Evolutionary conservation across 2,113 vertebrate genomes (phyloP).

Genomic region (Phrynosoma blainvillii): DNA sequence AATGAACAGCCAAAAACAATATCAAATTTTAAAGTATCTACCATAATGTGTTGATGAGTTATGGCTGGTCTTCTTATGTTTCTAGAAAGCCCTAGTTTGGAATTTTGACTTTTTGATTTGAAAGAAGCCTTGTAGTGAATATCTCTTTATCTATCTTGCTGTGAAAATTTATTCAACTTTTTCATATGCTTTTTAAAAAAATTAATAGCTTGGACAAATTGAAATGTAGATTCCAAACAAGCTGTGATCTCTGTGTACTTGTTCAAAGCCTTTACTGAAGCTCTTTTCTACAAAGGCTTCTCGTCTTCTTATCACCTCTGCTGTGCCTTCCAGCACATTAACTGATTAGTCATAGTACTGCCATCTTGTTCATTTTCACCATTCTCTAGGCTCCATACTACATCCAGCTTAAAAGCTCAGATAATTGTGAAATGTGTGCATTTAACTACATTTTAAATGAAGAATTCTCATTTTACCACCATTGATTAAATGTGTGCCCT

Average conservation of each 20-base stretch:
- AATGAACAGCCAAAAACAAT: too few relatives aligned
- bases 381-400: neutral
- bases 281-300: neutral
- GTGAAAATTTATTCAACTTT: neutral
- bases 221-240: neutral
- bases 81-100: too few relatives aligned
- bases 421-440: neutral
- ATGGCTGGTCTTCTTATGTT: too few relatives aligned
- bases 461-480: neutral
- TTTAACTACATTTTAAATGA: slow-evolving; percentile 1
- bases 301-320: neutral
- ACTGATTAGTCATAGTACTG: neutral
- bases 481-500: neutral
- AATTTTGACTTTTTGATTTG: too few relatives aligned
- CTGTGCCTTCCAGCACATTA: neutral
- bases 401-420: neutral
- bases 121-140: too few relatives aligned
- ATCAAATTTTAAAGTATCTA: too few relatives aligned
- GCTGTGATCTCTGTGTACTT: neutral
- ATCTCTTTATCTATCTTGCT: too few relatives aligned
- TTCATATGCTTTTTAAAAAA: neutral
- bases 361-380: neutral
- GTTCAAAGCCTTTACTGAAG: slow-evolving; percentile 14
- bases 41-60: too few relatives aligned
- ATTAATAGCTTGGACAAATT: neutral